Base-by-base conservation (phyloP, 1,140 invertebrate genomes). In the Drosophila grimshawi region DNA sequence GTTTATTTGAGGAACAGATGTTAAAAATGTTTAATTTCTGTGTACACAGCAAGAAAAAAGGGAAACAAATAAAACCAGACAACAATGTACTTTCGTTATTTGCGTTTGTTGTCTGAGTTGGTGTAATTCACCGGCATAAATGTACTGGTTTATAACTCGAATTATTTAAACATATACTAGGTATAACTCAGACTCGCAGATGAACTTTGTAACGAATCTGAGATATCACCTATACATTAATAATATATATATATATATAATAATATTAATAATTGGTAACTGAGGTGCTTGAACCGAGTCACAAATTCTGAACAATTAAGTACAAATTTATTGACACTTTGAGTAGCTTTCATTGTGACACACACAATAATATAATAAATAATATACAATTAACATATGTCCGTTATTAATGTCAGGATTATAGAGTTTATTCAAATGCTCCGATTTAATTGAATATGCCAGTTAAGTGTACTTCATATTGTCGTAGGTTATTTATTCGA, bases 91-190 rank as follows among this genome's bases (percentile, higher is more conserved):
- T 49, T 62, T 43, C 49, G 37, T 64, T 83, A 65, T 55, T 30
- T 6, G 7, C 29, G 32, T 65, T 65, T 52, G n/a, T 32, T 19
- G 27, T 27, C 7, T 11, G 29, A 37, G 45, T 19, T 5, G 19
- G 7, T 29, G 52, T 60, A 43, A 72, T 62, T 86, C 81, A 85
- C 78, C 78, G 69, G 81, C 81, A 51, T 8, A 39, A 49, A 37
- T 59, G 59, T 48, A 4, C 8, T 46, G 66, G 65, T 75, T 80
- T 78, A 77, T 69, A 48, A 59, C 49, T 62, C 27, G 49, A 52
- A 66, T 82, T 64, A 46, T 81, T 45, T 48, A 3, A 51, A 30
- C 37, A 32, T 8, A 33, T 30, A 46, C 8, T 8, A 10, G 29
- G 49, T 60, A 43, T 41, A n/a, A 19, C 11, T 19, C 19, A 0